Evolutionary conservation across 2,888 invertebrate genomes (phyloP).

Genomic region (Yponomeuta cagnagella): DNA sequence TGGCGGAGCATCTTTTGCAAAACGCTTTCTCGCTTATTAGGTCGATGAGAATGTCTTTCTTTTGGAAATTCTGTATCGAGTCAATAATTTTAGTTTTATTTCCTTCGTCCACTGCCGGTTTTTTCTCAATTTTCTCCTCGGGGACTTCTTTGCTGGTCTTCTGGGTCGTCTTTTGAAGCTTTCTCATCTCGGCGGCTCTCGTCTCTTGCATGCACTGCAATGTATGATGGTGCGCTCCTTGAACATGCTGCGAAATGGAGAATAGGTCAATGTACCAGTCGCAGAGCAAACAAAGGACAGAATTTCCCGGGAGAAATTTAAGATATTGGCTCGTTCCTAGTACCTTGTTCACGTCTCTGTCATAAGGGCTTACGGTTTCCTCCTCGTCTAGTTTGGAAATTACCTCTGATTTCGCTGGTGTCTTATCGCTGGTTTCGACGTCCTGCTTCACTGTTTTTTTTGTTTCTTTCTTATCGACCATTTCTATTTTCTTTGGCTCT

Average conservation of each 20-base stretch:
- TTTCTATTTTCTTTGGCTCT: neutral
- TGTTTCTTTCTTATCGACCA: slow-evolving; percentile 1
- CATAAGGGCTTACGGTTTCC: slow-evolving; percentile 18
- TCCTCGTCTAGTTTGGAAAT: slow-evolving; percentile 4
- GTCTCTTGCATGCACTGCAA: slow-evolving; percentile 30
- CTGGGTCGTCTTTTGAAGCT: slow-evolving; percentile 9
- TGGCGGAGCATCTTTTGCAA: slow-evolving; percentile 32
- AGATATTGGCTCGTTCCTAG: slow-evolving; percentile 27
- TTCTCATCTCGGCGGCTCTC: neutral
- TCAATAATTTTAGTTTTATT: slow-evolving; percentile 25
- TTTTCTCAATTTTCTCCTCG: neutral
- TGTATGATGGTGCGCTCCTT: slow-evolving; percentile 28
- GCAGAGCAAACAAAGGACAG: slow-evolving; percentile 29
- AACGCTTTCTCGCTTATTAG: slow-evolving; percentile 27
- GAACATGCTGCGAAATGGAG: slow-evolving; percentile 21
- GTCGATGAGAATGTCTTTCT: slow-evolving; percentile 33
- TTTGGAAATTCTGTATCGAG: slow-evolving; percentile 27
- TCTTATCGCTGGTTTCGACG: neutral
- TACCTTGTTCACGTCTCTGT: slow-evolving; percentile 22
- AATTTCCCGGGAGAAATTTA: neutral
- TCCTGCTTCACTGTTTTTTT: neutral
- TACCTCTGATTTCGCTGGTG: neutral
- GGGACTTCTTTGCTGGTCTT: slow-evolving; percentile 14
- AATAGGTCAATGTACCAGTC: slow-evolving; percentile 24
- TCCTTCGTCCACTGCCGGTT: neutral